phyloP scores from a whole-genome alignment of 35 echinoderm and acorn worm species.

The Patiria miniata region DNA sequence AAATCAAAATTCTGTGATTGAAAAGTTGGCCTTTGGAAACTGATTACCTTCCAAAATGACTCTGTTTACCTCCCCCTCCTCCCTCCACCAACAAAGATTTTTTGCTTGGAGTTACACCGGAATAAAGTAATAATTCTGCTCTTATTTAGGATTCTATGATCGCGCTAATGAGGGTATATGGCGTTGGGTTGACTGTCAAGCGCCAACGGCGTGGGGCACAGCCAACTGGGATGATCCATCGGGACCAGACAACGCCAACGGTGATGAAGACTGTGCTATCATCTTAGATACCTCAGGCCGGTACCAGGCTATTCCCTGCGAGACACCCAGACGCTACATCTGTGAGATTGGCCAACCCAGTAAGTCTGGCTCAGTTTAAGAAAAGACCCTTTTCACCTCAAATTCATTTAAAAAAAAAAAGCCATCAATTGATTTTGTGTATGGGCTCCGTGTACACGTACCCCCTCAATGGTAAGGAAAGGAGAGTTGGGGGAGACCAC shows the following conservation, averaged over 20 bases:
- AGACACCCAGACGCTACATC: conserved; percentile 3
- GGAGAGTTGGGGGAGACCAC: too few species aligned
- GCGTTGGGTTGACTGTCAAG: conserved; percentile 75
- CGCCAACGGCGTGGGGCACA: conserved; percentile 38
- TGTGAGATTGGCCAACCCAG: conserved; percentile 29
- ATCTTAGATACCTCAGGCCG: conserved; percentile 2
- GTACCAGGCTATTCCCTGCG: conserved; percentile 23
- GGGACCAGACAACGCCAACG: conserved; percentile 25
- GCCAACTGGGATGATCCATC: conserved; percentile 81
- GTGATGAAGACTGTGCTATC: conserved; percentile 82
- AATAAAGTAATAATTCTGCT: too few species aligned
- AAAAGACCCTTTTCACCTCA: background rate
- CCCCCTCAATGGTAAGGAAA: too few species aligned
- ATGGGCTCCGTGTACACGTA: too few species aligned
- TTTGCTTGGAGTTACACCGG: too few species aligned
- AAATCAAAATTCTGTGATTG: too few species aligned
- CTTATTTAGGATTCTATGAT: conserved; percentile 75
- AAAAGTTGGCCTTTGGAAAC: too few species aligned
- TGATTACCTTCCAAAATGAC: too few species aligned
- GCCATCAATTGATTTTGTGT: too few species aligned
- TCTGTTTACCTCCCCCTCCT: too few species aligned
- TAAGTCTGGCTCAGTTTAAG: background rate
- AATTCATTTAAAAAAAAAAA: too few species aligned
- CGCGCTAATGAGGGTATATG: conserved; percentile 64
- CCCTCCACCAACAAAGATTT: too few species aligned